Percentiles rank a stretch among this genome's conserved stretches.
Evolutionary conservation across 2,888 invertebrate genomes (phyloP).

Genomic region (Danaus chrysippus): DNA sequence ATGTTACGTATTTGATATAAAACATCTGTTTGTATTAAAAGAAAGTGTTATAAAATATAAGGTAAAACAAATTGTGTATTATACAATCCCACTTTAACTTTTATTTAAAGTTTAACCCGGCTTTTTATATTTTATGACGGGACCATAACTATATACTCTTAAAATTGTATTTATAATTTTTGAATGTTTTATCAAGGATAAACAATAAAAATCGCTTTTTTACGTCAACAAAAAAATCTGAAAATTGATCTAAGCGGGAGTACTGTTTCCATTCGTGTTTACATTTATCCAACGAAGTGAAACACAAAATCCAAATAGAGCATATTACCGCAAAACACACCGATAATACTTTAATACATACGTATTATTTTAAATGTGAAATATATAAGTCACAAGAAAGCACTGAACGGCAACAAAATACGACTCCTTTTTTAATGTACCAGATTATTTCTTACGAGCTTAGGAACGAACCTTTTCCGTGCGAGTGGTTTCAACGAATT

Average conservation of each 20-base stretch:
- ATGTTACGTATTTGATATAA: no score
- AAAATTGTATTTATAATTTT: no score
- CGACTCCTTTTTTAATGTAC: conserved; percentile 1
- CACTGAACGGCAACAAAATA: conserved; percentile 1
- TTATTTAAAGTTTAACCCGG: no score
- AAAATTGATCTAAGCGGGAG: not conserved
- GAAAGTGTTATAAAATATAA: no score
- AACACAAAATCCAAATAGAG: not conserved
- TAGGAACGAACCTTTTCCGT: conserved; percentile 30
- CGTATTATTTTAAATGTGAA: not conserved
- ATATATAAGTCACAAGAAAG: not conserved
- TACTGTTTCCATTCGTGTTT: not conserved
- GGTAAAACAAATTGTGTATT: no score
- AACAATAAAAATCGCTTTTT: no score
- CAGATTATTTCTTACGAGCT: not conserved
- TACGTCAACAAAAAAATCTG: not conserved
- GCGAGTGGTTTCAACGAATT: conserved; percentile 28
- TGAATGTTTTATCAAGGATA: no score
- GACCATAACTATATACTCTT: no score
- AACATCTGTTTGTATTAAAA: no score
- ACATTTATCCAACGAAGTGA: not conserved
- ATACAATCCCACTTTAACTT: no score
- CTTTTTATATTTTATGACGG: no score
- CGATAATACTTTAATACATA: conserved; percentile 5
- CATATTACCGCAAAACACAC: not conserved